Base-by-base conservation (phyloP, 2,888 invertebrate species). In the Rugalucina vietnamica region DNA sequence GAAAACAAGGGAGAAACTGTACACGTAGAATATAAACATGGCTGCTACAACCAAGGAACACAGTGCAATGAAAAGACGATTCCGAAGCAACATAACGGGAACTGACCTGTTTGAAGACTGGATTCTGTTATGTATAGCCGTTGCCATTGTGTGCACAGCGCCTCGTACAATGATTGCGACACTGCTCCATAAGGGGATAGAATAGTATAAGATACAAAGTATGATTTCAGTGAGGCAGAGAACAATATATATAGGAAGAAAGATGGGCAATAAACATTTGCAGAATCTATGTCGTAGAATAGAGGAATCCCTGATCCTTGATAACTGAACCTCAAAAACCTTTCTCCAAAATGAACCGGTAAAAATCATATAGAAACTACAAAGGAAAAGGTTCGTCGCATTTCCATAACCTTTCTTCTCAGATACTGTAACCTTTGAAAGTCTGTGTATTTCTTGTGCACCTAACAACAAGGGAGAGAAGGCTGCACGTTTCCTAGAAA, bases 191-290 rank as follows among this genome's bases (percentile, higher is more conserved):
- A 65, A 21, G 24, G 65, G 84, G 24, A 77, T 74, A 2, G 69
- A 65, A 34, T 74, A 84, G 37, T 81, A 81, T 10, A 81, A 2
- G n/a, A 84, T 21, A 36, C 70, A 70, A 3, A 81, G 24, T 4
- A 74, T 0, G 12, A 77, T 24, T 71, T 84, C 84, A 32, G 57
- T 4, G 10, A 57, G 1, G n/a, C 80, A 84, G 18, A 81, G 1
- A 14, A 74, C 8, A 4, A 74, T 12, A 65, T 81, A 81, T 18
- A 84, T 21, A 12, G 80, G 84, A 3, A 79, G 8, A 8, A 37
- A 34, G 12, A 12, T 34, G 21, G 34, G 21, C 14, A 21, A 32
- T 32, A 65, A 1, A 18, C 65, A 65, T 34, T 34, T 65, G 18
- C 34, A 18, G 34, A 65, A 65, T 32, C 65, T 21, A 34, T 1